Base-by-base conservation (phyloP, 1,140 invertebrate genomes). In the Spodoptera frugiperda region DNA sequence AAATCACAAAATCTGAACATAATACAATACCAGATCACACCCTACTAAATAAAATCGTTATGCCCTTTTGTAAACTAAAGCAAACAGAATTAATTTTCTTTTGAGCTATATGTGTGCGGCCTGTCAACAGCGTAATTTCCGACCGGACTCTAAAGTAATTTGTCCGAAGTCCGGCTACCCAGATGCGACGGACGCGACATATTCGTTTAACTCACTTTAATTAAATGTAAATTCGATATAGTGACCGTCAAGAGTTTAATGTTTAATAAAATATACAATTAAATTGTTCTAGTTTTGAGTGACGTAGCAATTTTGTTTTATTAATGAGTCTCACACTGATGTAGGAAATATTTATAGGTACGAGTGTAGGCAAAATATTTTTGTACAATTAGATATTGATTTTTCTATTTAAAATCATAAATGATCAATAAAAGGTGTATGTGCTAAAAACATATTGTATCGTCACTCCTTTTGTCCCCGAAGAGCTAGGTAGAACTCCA, bases 141-240 rank as follows among this genome's bases (percentile, higher is more conserved):
- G 57, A 61, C 14, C 57, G 57, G 57, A 61, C 30, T 39, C 21
- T 61, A 15, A 61, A 15, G 30, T 61, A 61, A 61, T 61, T 61
- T 61, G 57, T 61, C 57, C 25, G n/a, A 39, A 15, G 57, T 61
- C 57, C 57, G 30, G 30, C 30, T n/a, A 39, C 30, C 15, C n/a
- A 55, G 53, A 55, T 55, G 19, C 30, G 30, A 33, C 57, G 1
- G 6, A 12, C 25, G 30, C n/a, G 25, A 39, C 14, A 39, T 39
- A 39, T 61, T 61, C 57, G 57, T 3, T 61, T 39, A 15, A 61
- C 30, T 61, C 30, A 1, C 19, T 55, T 55, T 55, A 55, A 55
- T 55, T 12, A 61, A 61, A 61, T 61, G 57, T 17, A 61, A 61
- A 17, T 61, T 39, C 30, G 15, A 39, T 61, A 61, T 15, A 17